Conservation (phyloP, 2,797 vertebrate species). For the Harpagifer antarcticus region DNA sequence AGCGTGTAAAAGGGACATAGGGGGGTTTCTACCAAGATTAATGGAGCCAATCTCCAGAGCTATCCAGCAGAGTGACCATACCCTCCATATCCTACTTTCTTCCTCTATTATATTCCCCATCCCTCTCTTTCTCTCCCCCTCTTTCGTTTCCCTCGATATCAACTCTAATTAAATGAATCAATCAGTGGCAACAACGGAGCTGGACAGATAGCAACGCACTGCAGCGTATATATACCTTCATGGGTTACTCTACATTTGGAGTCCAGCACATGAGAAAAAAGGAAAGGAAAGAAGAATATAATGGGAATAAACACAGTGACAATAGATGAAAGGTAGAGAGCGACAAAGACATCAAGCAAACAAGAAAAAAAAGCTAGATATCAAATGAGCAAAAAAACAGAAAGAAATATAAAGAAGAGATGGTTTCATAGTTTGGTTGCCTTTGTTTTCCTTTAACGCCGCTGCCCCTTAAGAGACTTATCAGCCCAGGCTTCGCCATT, state of each 20-base stretch:
- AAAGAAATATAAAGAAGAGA: constrained; percentile 1
- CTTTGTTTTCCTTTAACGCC: constrained; percentile 21
- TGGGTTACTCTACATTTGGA: constrained; percentile 26
- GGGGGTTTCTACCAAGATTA: constrained; percentile 81
- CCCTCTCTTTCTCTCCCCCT: constrained; percentile 48
- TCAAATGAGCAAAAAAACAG: constrained; percentile 10
- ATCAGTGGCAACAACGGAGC: constrained; percentile 77
- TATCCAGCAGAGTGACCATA: constrained; percentile 80
- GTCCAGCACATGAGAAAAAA: background rate
- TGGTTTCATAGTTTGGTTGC: constrained; percentile 2
- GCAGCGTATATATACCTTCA: constrained; percentile 27
- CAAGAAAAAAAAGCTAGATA: constrained; percentile 15
- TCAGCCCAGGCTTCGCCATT: constrained; percentile 58
- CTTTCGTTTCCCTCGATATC: constrained; percentile 66
- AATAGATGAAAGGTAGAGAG: constrained; percentile 23
- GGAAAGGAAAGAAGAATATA: constrained; percentile 19
- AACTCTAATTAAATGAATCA: constrained; percentile 89
- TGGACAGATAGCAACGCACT: constrained; percentile 74
- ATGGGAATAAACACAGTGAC: constrained; percentile 21
- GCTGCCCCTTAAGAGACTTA: constrained; percentile 43
- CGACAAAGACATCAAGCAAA: constrained; percentile 22
- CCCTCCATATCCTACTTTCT: constrained; percentile 61
- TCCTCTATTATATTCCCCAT: constrained; percentile 61
- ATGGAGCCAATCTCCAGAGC: constrained; percentile 81
- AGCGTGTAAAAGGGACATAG: constrained; percentile 47